Percentiles rank a stretch among this genome's conserved stretches.
Evolutionary conservation across 2,888 invertebrate genomes (phyloP).

Genomic region (Kryphioiulus occultus): DNA sequence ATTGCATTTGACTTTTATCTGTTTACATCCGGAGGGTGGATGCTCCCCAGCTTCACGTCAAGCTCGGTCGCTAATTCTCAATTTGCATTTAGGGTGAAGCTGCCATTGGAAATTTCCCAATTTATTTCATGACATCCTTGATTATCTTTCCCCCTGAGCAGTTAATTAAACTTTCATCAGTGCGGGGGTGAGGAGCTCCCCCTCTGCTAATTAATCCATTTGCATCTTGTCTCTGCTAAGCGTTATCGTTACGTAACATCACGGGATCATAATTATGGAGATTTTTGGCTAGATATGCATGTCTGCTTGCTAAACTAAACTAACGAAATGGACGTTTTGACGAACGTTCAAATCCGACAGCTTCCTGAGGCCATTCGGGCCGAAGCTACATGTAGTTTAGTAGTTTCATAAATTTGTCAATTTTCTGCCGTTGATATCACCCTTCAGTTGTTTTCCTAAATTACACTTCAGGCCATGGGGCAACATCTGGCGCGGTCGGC

Average conservation of each 20-base stretch:
- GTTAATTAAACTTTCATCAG: constrained; percentile 35
- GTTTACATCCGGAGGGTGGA: not conserved
- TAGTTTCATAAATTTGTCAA: not conserved
- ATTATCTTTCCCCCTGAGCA: constrained; percentile 26
- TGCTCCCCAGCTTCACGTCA: not conserved
- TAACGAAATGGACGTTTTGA: constrained; percentile 15
- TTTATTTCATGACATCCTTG: constrained; percentile 31
- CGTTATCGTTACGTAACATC: constrained; percentile 15
- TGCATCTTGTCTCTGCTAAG: constrained; percentile 6
- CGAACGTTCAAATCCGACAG: not conserved
- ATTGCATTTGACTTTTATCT: constrained; percentile 20
- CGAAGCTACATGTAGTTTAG: not conserved
- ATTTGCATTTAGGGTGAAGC: constrained; percentile 14
- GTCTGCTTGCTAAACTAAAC: not conserved
- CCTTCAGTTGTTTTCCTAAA: not conserved
- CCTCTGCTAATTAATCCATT: constrained; percentile 20
- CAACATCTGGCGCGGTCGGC: not conserved
- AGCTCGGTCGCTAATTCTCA: not conserved
- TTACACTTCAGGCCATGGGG: not conserved
- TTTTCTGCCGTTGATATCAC: not conserved
- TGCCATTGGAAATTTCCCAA: constrained; percentile 21
- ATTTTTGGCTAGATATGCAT: not conserved
- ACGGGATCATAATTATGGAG: not conserved
- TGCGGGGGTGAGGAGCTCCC: not conserved
- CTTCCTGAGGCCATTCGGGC: not conserved